phyloP scores from a whole-genome alignment of 2,888 invertebrate species.

The Steinernema hermaphroditum region DNA sequence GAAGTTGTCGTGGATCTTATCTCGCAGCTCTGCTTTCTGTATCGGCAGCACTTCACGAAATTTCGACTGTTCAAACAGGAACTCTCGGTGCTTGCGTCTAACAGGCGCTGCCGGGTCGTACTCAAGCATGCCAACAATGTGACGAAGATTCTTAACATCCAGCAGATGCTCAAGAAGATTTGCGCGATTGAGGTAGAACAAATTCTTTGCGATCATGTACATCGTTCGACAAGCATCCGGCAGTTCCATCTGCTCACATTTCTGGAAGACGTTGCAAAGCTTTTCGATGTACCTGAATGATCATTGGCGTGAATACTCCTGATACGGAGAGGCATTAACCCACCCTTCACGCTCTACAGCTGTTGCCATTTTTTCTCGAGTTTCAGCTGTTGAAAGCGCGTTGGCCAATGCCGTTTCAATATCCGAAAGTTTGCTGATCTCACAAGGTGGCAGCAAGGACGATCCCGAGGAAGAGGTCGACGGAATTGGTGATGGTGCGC shows the following conservation, averaged over 20 bases:
- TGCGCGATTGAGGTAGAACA: slow-evolving; percentile 96
- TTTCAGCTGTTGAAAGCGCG: slow-evolving; percentile 83
- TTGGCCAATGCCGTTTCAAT: slow-evolving; percentile 77
- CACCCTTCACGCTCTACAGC: slow-evolving; percentile 87
- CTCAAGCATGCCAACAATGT: slow-evolving; percentile 92
- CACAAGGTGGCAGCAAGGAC: slow-evolving; percentile 80
- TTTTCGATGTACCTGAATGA: slow-evolving; percentile 80
- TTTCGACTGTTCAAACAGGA: slow-evolving; percentile 84
- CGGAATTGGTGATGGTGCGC: background rate
- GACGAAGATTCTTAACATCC: slow-evolving; percentile 72
- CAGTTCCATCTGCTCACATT: slow-evolving; percentile 95
- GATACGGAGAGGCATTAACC: no score
- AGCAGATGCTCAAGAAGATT: slow-evolving; percentile 85
- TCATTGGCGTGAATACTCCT: slow-evolving; percentile 20
- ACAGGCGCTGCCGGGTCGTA: slow-evolving; percentile 80
- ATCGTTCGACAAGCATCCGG: slow-evolving; percentile 85
- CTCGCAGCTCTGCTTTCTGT: slow-evolving; percentile 86
- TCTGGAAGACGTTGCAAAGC: slow-evolving; percentile 88
- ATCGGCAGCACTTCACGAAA: slow-evolving; percentile 80
- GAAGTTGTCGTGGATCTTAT: slow-evolving; percentile 99
- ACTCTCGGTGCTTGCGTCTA: slow-evolving; percentile 82
- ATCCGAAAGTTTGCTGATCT: slow-evolving; percentile 87
- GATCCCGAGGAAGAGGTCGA: background rate
- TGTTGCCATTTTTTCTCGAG: slow-evolving; percentile 89
- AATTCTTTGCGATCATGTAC: slow-evolving; percentile 88